phyloP scores from a whole-genome alignment of 2,888 invertebrate species.

The Dolichopus griseipennis region DNA sequence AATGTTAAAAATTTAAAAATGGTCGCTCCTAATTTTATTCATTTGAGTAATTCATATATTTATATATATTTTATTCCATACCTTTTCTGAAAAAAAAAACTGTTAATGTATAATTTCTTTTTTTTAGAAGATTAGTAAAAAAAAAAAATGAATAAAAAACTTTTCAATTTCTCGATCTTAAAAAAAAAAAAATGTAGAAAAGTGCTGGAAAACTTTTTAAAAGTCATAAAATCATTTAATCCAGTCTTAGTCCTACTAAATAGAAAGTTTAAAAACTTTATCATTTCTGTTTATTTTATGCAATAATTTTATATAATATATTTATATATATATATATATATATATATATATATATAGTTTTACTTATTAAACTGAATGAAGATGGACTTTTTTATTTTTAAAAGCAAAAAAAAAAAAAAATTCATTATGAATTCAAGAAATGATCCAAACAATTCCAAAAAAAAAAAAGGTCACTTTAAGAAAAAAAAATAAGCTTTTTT shows the following conservation, averaged over 20 bases:
- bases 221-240: background rate
- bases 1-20: background rate
- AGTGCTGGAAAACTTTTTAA: background rate
- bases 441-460: background rate
- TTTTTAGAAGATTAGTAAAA: no score
- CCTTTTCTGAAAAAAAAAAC: no score
- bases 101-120: no score
- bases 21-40: background rate
- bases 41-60: no score
- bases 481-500: background rate
- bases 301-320: background rate
- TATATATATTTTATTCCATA: no score
- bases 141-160: no score
- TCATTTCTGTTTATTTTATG: no score
- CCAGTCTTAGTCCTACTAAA: background rate
- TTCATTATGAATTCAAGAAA: background rate
- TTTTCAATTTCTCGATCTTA: background rate
- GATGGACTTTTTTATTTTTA: background rate
- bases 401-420: background rate
- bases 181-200: background rate
- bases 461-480: background rate
- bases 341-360: background rate
- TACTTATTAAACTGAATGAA: background rate
- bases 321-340: no score
- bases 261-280: background rate